These are phyloP conservation scores for Tenodera sinensis DNA, from an alignment of 2,888 invertebrate species.

Conservation along the genomic window DNA sequence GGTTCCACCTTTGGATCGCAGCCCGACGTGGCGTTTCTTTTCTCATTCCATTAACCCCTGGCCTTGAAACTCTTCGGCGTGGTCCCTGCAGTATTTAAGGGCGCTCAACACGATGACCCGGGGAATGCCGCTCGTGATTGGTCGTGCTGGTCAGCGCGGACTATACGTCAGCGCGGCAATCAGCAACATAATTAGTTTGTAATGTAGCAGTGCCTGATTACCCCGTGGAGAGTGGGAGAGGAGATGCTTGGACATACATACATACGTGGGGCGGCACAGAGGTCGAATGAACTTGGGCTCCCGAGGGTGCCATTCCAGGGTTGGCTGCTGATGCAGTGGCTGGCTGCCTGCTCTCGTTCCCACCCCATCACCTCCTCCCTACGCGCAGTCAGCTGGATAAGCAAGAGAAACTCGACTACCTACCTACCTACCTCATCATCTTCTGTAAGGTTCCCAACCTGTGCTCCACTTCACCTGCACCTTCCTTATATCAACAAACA, in stretches of 20 bases:
- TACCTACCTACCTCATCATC: not conserved
- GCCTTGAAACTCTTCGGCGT: not conserved
- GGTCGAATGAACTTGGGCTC: constrained; percentile 19
- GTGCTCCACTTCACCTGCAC: no score
- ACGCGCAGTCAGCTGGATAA: not conserved
- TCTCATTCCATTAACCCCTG: not conserved
- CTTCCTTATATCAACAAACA: not conserved
- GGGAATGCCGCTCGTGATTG: not conserved
- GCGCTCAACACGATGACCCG: not conserved
- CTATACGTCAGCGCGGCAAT: constrained; percentile 30
- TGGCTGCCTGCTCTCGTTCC: not conserved
- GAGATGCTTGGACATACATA: not conserved
- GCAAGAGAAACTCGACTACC: not conserved
- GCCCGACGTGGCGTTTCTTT: not conserved
- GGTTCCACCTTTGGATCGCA: no score
- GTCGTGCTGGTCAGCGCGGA: not conserved
- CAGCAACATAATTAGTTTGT: constrained; percentile 33
- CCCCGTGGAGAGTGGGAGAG: constrained; percentile 24
- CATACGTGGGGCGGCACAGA: not conserved
- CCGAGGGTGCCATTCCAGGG: constrained; percentile 17
- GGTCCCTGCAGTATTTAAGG: not conserved
- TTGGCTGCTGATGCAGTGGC: constrained; percentile 5
- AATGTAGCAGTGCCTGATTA: constrained; percentile 31
- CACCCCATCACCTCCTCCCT: not conserved
- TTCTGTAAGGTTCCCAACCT: not conserved